These are phyloP conservation scores for Drosophila vallismaia DNA, from an alignment of 2,888 invertebrate genomes.

Conservation along the genomic window DNA sequence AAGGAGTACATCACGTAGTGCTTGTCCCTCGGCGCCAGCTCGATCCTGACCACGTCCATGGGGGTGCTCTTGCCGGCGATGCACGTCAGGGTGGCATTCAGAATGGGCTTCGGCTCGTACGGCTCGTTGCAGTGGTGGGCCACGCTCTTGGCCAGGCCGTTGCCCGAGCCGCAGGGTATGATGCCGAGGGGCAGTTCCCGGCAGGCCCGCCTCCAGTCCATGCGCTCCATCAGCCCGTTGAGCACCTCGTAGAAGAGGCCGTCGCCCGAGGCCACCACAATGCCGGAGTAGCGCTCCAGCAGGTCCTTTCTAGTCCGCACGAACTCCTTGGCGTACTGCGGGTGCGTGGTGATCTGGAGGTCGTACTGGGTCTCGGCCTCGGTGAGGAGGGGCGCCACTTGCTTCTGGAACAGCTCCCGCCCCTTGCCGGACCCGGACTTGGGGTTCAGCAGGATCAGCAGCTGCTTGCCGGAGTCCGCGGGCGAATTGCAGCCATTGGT, in stretches of 20 bases:
- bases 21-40: conserved; percentile 85
- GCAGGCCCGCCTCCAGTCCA: conserved; percentile 92
- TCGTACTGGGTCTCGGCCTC: conserved; percentile 95
- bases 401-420: conserved; percentile 92
- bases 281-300: conserved; percentile 84
- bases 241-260: conserved; percentile 92
- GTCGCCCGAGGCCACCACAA: conserved; percentile 92
- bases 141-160: conserved; percentile 95
- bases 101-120: conserved; percentile 90
- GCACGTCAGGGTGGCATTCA: conserved; percentile 91
- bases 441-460: conserved; percentile 95
- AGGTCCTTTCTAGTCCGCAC: conserved; percentile 88
- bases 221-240: conserved; percentile 95
- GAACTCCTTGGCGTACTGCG: conserved; percentile 93
- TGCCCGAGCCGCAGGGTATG: conserved; percentile 98
- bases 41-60: conserved; percentile 95
- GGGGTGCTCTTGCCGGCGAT: conserved; percentile 89
- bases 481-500: neutral
- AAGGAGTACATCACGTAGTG: conserved; percentile 92
- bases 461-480: conserved; percentile 47
- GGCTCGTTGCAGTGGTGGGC: conserved; percentile 92
- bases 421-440: conserved; percentile 97
- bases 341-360: conserved; percentile 93
- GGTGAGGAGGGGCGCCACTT: conserved; percentile 92
- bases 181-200: conserved; percentile 93